Evolutionary conservation across 2,113 vertebrate genomes (phyloP).

Genomic region (Leptosomus discolor): DNA sequence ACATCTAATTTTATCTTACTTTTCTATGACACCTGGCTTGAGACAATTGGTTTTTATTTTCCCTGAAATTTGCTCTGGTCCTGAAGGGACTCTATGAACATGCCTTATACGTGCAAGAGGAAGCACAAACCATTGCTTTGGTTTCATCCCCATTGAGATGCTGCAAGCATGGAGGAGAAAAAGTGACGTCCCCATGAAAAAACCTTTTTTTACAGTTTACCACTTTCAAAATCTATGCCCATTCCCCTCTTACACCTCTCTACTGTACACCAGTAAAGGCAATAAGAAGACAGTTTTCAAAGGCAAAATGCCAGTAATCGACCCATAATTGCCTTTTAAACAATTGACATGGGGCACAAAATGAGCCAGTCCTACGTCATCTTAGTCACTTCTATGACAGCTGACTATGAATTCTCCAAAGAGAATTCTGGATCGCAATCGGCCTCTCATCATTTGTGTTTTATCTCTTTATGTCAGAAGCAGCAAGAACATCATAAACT

Average conservation of each 20-base stretch:
- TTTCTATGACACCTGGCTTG: not conserved
- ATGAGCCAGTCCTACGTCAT: not conserved
- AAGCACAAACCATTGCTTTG: not conserved
- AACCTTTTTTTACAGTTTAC: too few species aligned
- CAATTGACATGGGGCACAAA: not conserved
- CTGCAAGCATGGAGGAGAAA: not conserved
- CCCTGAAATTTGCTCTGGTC: not conserved
- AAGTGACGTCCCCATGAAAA: not conserved
- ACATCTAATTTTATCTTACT: not conserved
- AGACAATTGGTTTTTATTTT: not conserved
- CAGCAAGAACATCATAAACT: not conserved
- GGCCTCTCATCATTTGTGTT: not conserved
- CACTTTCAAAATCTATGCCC: not conserved
- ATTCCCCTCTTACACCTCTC: not conserved
- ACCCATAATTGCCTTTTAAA: not conserved
- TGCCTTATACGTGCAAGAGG: not conserved
- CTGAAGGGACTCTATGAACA: not conserved
- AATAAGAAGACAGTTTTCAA: not conserved
- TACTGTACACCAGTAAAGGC: not conserved
- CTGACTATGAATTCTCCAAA: not conserved
- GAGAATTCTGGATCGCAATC: not conserved
- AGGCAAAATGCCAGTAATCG: not conserved
- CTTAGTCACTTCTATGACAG: not conserved
- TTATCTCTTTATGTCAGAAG: not conserved
- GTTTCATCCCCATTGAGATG: not conserved